These are phyloP conservation scores for Myzus persicae DNA, from an alignment of 1,140 invertebrate genomes.

Conservation along the genomic window DNA sequence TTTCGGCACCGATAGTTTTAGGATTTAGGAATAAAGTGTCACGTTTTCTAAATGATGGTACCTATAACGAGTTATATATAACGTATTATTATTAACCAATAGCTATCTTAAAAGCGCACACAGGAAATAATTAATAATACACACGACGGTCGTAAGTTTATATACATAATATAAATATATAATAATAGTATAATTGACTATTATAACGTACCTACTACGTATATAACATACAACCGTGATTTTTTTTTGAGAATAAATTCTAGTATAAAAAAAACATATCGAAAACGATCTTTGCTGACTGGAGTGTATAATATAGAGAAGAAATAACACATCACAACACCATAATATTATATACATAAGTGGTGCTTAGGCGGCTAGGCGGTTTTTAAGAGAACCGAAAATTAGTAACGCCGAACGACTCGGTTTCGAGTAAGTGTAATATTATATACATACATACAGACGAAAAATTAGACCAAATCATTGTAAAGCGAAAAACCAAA, in stretches of 20 bases:
- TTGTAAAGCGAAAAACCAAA: background rate
- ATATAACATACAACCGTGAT: background rate
- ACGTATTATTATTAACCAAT: background rate
- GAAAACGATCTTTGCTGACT: background rate
- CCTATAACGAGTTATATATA: too few species aligned
- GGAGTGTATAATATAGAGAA: background rate
- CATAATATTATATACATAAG: background rate
- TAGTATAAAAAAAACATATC: background rate
- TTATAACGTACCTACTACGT: background rate
- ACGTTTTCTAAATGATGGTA: background rate
- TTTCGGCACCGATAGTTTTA: background rate
- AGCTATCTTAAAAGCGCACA: background rate
- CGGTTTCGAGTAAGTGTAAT: background rate
- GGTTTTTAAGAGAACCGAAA: background rate
- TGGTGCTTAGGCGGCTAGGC: background rate
- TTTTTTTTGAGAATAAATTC: background rate
- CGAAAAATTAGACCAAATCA: constrained; percentile 10
- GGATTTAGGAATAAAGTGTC: background rate
- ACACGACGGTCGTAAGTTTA: background rate
- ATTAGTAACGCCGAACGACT: background rate
- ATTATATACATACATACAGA: background rate
- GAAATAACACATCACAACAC: background rate
- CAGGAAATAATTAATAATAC: background rate
- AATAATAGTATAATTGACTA: background rate
- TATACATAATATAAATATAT: background rate